Base-by-base conservation (phyloP, 1,140 invertebrate genomes). In the Phymastichus coffea region DNA sequence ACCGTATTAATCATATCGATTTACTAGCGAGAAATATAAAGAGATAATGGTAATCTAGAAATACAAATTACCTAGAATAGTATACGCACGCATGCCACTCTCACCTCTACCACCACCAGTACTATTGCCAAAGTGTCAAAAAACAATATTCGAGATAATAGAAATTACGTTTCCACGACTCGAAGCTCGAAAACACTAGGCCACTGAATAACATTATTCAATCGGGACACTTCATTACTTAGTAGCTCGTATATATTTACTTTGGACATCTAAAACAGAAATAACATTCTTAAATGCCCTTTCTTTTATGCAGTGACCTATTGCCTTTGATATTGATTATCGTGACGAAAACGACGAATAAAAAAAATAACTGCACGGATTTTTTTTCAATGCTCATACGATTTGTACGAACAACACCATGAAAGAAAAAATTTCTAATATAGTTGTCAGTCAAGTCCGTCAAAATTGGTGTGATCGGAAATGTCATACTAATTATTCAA, bases 81-180 rank as follows among this genome's bases (percentile, higher is more conserved):
- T 47, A 30, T 28, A 48, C 57, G 57, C 40, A 38, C 51, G 67
- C 74, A 76, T 76, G 73, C 72, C 71, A 73, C 64, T 70, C 64
- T 72, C 68, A 71, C 66, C 68, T 66, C 56, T 64, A 73, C 74
- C 70, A 75, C 69, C 73, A 75, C 68, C 71, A 68, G 57, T 67
- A 69, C 44, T 46, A 48, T 61, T 47, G 33, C 30, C 35, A 17
- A 26, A 20, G 30, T 14, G 20, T 20, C 28, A 46, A 12, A 43
- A 14, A 40, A 57, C 22, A 49, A 23, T 14, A 37, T 41, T 41
- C 19, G 4, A n/a, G 37, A 15, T 48, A 57, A 48, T 28, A 48
- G 40, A 26, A 22, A 20, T 57, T n/a, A n/a, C n/a, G 25, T 25
- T 37, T 17, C 28, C 33, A 57, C 48, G 20, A n/a, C n/a, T n/a